phyloP scores from a whole-genome alignment of 2,113 vertebrate genomes.

The Hippocampus guttulatus region DNA sequence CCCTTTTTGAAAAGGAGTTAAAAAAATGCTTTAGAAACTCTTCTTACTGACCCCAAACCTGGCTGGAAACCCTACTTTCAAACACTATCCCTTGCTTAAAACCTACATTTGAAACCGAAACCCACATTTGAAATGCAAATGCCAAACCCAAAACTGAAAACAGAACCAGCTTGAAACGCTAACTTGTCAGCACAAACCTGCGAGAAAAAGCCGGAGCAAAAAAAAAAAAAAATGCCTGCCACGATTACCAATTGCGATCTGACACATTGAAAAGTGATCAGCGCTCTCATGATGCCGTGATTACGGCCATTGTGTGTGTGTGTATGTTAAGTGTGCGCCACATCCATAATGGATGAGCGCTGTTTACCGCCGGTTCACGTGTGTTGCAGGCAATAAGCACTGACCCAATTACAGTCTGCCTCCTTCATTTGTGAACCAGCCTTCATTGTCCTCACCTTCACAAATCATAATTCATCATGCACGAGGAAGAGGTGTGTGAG shows the following conservation, averaged over 20 bases:
- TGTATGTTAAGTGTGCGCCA: slow-evolving; percentile 42
- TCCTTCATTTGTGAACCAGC: slow-evolving; percentile 74
- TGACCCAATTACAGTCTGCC: slow-evolving; percentile 72
- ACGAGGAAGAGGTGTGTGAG: not conserved
- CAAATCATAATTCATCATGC: slow-evolving; percentile 60
- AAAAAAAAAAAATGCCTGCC: not conserved
- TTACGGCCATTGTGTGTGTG: slow-evolving; percentile 13
- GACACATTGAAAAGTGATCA: not conserved
- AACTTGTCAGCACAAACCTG: not conserved
- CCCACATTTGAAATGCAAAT: not conserved
- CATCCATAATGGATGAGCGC: slow-evolving; percentile 70
- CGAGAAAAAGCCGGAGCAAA: not conserved
- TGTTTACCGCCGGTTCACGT: slow-evolving; percentile 70
- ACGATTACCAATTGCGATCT: not conserved
- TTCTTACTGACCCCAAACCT: not conserved
- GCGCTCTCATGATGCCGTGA: not conserved
- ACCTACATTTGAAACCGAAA: not conserved
- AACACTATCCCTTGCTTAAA: not conserved
- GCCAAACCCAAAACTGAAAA: not conserved
- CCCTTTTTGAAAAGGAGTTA: slow-evolving; percentile 2
- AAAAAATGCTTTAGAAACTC: not conserved
- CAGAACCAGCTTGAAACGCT: not conserved
- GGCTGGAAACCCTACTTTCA: not conserved
- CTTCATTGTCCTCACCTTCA: slow-evolving; percentile 72
- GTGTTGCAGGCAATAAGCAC: slow-evolving; percentile 69